phyloP scores from a whole-genome alignment of 2,797 vertebrate genomes.

The Coracias cyanogaster region DNA sequence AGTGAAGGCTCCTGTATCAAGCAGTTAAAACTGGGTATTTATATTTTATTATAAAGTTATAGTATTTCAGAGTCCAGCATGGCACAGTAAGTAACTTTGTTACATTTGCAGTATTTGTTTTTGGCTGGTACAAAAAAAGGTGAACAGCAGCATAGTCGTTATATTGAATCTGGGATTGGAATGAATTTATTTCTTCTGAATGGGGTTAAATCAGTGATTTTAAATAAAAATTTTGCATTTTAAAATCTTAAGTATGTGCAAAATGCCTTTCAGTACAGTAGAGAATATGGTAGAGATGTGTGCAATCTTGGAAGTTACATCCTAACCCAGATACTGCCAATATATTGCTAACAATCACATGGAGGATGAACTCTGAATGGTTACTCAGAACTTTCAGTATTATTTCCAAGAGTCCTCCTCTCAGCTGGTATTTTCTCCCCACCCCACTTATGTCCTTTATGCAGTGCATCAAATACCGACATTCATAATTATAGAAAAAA shows the following conservation, averaged over 20 bases:
- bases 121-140: background rate
- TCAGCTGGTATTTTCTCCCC: slow-evolving; percentile 33
- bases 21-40: slow-evolving; percentile 31
- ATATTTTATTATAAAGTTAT: slow-evolving; percentile 45
- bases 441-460: slow-evolving; percentile 42
- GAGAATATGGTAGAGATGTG: slow-evolving; percentile 6
- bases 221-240: slow-evolving; percentile 26
- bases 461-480: slow-evolving; percentile 74
- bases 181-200: background rate
- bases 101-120: slow-evolving; percentile 16
- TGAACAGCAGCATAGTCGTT: slow-evolving; percentile 26
- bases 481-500: slow-evolving; percentile 69
- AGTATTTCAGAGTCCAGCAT: slow-evolving; percentile 24
- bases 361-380: background rate
- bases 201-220: slow-evolving; percentile 13
- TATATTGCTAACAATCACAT: background rate
- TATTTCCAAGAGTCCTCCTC: slow-evolving; percentile 34
- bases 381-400: background rate
- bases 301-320: background rate
- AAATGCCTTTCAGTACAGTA: slow-evolving; percentile 58
- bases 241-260: slow-evolving; percentile 66
- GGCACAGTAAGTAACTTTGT: background rate
- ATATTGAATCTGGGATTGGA: background rate
- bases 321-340: background rate
- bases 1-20: background rate